Evolutionary conservation across 2,797 vertebrate species (phyloP), one percentile per base, ranked within the genome.

Genomic region (Parauchenoglanis ngamensis): DNA sequence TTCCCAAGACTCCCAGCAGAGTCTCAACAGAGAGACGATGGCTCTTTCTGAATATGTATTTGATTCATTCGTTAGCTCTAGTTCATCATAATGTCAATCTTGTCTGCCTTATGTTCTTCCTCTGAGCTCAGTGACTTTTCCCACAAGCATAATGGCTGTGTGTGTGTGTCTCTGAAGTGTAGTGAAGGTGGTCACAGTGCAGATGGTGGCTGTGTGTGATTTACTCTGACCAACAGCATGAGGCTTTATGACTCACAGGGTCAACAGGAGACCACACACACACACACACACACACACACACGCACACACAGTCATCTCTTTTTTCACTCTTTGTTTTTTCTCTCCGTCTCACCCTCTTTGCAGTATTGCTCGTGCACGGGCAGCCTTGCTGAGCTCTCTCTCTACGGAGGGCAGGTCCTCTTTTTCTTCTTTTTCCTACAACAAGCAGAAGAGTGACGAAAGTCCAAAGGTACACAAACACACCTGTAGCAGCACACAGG

Each of bases 391-490:
- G 89, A 96, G 85, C 90, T 94, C 97, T 21, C 95, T 97, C 93
- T 96, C 97, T 78, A 95, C 95, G 1, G 98, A 99, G 68, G 96
- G 97, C 15, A 96, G 98, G 92, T 95, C 97, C 77, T 97, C 97
- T 72, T 96, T 99, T 91, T 99, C 97, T 78, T 97, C 97, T 80
- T 96, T 99, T 91, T 99, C 97, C 86, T 98, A 96, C 80, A 96
- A 97, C 0, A 99, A 98, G 93, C 95, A 97, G 89, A 99, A 98
- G 92, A 95, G 95, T 15, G 98, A 99, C 72, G 98, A 98, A 88
- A 99, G 98, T 92, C 98, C 98, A 35, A 99, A 99, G 97, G 98
- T 99, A 73, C 81, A 56, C 49, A 21, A 56, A 57, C 88, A 67
- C 75, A 82, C 73, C 23, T 78, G 49, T 76, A 68, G 63, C n/a